Evolutionary conservation across 2,113 vertebrate species (phyloP).

Genomic region (Xerus inauris): DNA sequence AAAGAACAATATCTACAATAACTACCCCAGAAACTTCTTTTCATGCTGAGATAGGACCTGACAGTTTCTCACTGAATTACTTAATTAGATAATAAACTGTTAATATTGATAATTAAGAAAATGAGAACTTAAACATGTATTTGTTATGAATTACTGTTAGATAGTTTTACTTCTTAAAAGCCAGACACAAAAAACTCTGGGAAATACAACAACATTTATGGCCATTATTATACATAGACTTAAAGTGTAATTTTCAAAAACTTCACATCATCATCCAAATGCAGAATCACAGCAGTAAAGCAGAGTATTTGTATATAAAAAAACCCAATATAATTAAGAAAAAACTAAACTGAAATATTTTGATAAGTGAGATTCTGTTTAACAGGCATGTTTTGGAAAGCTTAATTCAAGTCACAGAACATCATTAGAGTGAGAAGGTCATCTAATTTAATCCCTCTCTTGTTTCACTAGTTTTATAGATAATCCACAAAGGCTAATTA

Average conservation of each 20-base stretch:
- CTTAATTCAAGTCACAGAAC: background rate
- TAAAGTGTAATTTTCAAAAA: slow-evolving; percentile 44
- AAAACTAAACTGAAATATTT: background rate
- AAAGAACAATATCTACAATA: slow-evolving; percentile 62
- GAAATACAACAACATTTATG: background rate
- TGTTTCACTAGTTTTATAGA: background rate
- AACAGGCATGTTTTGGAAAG: slow-evolving; percentile 9
- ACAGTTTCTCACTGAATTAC: background rate
- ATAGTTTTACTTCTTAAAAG: slow-evolving; percentile 39
- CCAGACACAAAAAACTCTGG: background rate
- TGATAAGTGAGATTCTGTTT: background rate
- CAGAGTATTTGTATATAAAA: slow-evolving; percentile 25
- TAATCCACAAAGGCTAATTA: background rate
- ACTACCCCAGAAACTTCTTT: background rate
- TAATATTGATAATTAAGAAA: slow-evolving; percentile 38
- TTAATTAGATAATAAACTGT: slow-evolving; percentile 31
- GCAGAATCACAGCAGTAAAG: slow-evolving; percentile 6
- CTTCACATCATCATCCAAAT: slow-evolving; percentile 4
- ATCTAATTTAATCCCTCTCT: background rate
- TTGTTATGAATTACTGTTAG: slow-evolving; percentile 13
- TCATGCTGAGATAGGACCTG: slow-evolving; percentile 47
- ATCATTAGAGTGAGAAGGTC: background rate
- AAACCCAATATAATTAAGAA: slow-evolving; percentile 22
- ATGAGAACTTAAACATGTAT: background rate
- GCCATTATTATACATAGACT: background rate